Evolutionary conservation across 2,797 vertebrate genomes (phyloP).

Genomic region (Tragopan temminckii): DNA sequence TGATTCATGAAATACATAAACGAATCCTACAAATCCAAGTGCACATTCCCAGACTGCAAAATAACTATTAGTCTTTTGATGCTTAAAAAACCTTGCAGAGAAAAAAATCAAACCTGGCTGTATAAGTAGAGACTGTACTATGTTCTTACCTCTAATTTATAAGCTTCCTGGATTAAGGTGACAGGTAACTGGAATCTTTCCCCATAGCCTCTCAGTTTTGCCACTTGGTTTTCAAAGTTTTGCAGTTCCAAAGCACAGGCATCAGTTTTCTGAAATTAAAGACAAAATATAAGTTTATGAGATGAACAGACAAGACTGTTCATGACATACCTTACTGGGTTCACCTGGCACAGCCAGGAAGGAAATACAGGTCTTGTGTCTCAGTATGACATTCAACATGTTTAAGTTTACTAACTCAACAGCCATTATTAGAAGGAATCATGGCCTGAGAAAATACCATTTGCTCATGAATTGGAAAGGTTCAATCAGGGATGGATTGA

Average conservation of each 20-base stretch:
- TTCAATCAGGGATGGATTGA: neutral
- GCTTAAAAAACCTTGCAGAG: neutral
- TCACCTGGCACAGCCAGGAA: neutral
- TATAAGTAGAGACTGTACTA: neutral
- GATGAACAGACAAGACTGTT: neutral
- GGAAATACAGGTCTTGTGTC: neutral
- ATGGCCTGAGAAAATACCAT: neutral
- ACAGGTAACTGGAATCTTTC: constrained; percentile 76
- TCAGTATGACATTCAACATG: neutral
- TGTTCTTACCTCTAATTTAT: constrained; percentile 86
- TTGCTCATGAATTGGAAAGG: neutral
- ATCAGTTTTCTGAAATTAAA: constrained; percentile 72
- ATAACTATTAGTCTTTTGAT: neutral
- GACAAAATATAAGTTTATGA: neutral
- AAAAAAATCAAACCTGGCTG: neutral
- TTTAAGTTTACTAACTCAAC: neutral
- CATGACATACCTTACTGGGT: neutral
- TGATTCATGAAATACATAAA: neutral
- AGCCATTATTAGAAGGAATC: neutral
- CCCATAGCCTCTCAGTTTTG: constrained; percentile 80
- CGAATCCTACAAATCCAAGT: neutral
- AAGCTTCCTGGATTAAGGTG: constrained; percentile 80
- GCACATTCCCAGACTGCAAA: neutral
- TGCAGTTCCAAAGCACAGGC: constrained; percentile 76
- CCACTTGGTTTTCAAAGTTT: constrained; percentile 80